Base-by-base conservation (phyloP, 2,113 vertebrate genomes). In the Eulemur rufifrons region DNA sequence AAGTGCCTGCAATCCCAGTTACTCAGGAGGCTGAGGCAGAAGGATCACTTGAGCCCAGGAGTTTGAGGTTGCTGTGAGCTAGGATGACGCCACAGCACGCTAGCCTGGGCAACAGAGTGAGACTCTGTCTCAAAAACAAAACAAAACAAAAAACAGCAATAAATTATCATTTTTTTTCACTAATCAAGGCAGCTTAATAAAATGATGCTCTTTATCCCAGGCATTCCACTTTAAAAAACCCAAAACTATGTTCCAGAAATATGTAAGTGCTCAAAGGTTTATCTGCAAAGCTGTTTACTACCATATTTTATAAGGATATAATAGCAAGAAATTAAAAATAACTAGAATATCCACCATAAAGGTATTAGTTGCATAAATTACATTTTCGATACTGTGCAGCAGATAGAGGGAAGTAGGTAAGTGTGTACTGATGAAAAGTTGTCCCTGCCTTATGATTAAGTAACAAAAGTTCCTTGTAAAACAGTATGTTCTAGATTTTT, bases 291-390 rank as follows among this genome's bases (percentile, higher is more conserved):
- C 29, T 77, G 9, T 45, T 94, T 68, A 59, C 76, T 90, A 76
- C 47, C 27, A 47, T 42, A 52, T 63, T 88, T 81, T 76, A 78
- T 13, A 52, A 37, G 77, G 80, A 82, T 74, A 87, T 69, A 91
- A 68, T 50, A 74, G 23, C 42, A 91, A 91, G 56, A 92, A 84
- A 64, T 78, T 89, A 32, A 83, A 83, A 95, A 50, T 50, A 80
- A 85, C 39, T 83, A 52, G 84, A 77, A 20, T 59, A 34, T 47
- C 34, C 27, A 6, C 59, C 29, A n/a, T 73, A 68, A 94, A 95
- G 39, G 7, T 68, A 61, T 56, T 88, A 18, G 12, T 89, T 95
- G 23, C 32, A 54, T 77, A 47, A 89, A 77, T 86, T 89, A 85
- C 66, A 20, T 11, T 81, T 52, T 89, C 32, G 39, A 64, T 66